Evolutionary conservation across 2,888 invertebrate genomes (phyloP).

Genomic region (Cephus spinipes): DNA sequence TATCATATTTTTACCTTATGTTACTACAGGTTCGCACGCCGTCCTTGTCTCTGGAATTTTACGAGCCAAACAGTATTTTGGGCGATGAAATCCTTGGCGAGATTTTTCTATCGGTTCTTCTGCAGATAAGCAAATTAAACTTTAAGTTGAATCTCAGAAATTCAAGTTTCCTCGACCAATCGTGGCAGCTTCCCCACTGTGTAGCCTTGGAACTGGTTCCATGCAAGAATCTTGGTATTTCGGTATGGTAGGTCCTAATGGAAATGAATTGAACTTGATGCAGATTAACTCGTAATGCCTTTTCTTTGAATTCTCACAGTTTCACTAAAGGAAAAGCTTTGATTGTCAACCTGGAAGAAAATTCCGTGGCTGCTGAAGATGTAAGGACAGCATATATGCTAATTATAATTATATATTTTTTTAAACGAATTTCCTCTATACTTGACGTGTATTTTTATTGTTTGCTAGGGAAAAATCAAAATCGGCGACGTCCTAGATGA

Average conservation of each 20-base stretch:
- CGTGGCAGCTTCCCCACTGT: slow-evolving; percentile 73
- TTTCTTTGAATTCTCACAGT: slow-evolving; percentile 58
- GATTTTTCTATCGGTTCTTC: slow-evolving; percentile 71
- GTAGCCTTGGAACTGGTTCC: slow-evolving; percentile 73
- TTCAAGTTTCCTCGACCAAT: slow-evolving; percentile 73
- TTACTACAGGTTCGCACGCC: slow-evolving; percentile 49
- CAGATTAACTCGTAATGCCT: neutral
- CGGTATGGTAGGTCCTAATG: slow-evolving; percentile 67
- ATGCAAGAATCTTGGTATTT: slow-evolving; percentile 72
- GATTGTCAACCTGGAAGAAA: slow-evolving; percentile 70
- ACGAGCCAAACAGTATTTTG: slow-evolving; percentile 66
- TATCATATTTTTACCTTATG: neutral
- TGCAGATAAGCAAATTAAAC: slow-evolving; percentile 68
- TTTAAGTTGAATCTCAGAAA: slow-evolving; percentile 71
- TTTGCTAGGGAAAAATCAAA: slow-evolving; percentile 69
- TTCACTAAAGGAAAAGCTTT: slow-evolving; percentile 72
- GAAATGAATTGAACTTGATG: neutral
- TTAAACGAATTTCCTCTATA: neutral
- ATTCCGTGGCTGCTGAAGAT: slow-evolving; percentile 75
- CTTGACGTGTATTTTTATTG: slow-evolving; percentile 28
- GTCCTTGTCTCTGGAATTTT: slow-evolving; percentile 53
- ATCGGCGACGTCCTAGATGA: slow-evolving; percentile 75
- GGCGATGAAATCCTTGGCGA: slow-evolving; percentile 75
- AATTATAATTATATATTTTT: slow-evolving; percentile 11
- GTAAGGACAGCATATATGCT: slow-evolving; percentile 65